Conservation (phyloP, 2,113 vertebrate genomes). For the Chloebia gouldiae region DNA sequence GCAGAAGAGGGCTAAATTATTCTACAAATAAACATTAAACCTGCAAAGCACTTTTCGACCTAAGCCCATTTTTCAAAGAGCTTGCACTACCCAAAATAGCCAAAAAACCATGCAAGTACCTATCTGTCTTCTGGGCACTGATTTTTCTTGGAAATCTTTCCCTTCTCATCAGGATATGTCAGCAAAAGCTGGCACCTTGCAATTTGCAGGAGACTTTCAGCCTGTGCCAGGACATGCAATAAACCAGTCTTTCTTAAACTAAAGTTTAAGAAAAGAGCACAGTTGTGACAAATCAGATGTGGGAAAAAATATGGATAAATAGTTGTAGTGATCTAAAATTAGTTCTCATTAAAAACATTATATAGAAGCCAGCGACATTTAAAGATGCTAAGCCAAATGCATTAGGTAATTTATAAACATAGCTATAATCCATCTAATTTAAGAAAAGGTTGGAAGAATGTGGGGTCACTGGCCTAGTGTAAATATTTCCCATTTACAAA, state of each 20-base stretch:
- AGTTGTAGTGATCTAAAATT: neutral
- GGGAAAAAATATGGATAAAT: neutral
- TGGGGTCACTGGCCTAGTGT: neutral
- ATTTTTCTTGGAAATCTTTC: neutral
- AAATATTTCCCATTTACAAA: slow-evolving; percentile 43
- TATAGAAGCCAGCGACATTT: neutral
- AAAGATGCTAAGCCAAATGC: neutral
- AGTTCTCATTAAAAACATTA: neutral
- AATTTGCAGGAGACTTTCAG: neutral
- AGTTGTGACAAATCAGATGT: neutral
- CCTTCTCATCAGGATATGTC: neutral
- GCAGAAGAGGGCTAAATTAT: neutral
- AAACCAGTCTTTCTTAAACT: neutral
- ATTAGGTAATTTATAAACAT: slow-evolving; percentile 11
- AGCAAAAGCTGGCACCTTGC: neutral
- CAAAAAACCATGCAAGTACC: neutral
- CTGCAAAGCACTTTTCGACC: neutral
- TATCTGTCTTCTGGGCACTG: neutral
- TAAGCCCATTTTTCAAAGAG: neutral
- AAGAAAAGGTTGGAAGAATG: neutral
- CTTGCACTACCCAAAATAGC: neutral
- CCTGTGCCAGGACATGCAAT: neutral
- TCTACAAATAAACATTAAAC: neutral
- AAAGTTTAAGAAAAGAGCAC: neutral
- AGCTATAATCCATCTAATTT: neutral